Evolutionary conservation across 2,113 vertebrate species (phyloP).

Genomic region (Axis porcinus): DNA sequence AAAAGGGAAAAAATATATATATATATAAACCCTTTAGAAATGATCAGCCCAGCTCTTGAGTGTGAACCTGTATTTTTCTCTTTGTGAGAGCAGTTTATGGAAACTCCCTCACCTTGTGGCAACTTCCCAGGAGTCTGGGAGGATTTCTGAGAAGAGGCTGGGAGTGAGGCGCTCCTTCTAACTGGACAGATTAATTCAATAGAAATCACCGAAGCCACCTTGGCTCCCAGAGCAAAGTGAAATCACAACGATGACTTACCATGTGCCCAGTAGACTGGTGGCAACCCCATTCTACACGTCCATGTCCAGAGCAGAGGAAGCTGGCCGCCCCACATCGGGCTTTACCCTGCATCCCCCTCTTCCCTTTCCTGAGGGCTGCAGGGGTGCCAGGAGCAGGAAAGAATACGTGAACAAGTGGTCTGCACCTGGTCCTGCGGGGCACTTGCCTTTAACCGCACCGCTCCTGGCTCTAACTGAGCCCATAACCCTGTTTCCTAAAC

Average conservation of each 20-base stretch:
- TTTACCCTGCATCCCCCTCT: background rate
- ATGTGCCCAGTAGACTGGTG: background rate
- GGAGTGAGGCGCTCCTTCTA: accelerated
- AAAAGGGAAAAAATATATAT: background rate
- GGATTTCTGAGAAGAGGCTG: background rate
- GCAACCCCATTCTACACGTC: background rate
- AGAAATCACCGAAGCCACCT: background rate
- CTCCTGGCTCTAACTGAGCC: background rate
- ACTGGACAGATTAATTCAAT: background rate
- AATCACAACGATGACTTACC: background rate
- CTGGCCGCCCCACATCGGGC: accelerated
- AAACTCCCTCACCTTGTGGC: background rate
- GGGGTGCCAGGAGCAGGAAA: background rate
- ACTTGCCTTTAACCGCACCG: background rate
- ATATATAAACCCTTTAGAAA: background rate
- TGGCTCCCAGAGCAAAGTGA: background rate
- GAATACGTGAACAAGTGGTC: background rate
- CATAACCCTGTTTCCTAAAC: background rate
- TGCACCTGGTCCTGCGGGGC: background rate
- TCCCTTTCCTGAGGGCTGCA: background rate
- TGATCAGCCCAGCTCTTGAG: background rate
- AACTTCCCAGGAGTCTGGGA: background rate
- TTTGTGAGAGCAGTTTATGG: background rate
- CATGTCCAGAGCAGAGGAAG: background rate
- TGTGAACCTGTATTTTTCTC: background rate